Evolutionary conservation across 2,888 invertebrate genomes (phyloP).

Genomic region (Acrobasis consociella): DNA sequence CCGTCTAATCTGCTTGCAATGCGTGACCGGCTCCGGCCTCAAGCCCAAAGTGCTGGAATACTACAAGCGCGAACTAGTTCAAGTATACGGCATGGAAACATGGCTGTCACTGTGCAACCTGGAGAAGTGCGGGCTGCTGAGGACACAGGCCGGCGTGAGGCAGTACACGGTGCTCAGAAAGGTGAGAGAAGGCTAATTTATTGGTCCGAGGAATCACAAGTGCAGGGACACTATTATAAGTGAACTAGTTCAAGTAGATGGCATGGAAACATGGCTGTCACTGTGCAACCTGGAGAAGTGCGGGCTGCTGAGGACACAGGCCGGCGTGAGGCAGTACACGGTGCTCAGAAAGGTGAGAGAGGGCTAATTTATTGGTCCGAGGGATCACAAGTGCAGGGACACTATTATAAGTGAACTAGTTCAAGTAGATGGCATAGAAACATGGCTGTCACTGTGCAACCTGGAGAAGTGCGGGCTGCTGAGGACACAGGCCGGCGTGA

Average conservation of each 20-base stretch:
- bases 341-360: too few relatives aligned
- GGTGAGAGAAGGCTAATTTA: constrained; percentile 53
- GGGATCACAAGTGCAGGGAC: too few relatives aligned
- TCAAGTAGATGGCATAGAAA: constrained; percentile 76
- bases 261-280: constrained; percentile 89
- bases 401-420: too few relatives aligned
- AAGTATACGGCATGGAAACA: constrained; percentile 93
- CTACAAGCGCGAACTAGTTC: constrained; percentile 83
- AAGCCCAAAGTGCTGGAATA: constrained; percentile 92
- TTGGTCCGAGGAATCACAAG: too few relatives aligned
- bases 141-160: constrained; percentile 87
- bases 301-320: too few relatives aligned
- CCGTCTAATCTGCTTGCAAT: constrained; percentile 96
- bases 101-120: constrained; percentile 92
- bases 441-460: constrained; percentile 88
- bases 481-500: too few relatives aligned
- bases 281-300: constrained; percentile 93
- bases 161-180: constrained; percentile 90
- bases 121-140: constrained; percentile 92
- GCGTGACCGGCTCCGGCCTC: constrained; percentile 94
- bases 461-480: constrained; percentile 86
- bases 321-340: too few relatives aligned
- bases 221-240: constrained; percentile 60
- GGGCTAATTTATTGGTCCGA: too few relatives aligned
- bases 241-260: too few relatives aligned